Percentiles rank a stretch among this genome's conserved stretches.
Conservation (phyloP, 1,140 invertebrate species). For the Pseudoatta argentina region DNA sequence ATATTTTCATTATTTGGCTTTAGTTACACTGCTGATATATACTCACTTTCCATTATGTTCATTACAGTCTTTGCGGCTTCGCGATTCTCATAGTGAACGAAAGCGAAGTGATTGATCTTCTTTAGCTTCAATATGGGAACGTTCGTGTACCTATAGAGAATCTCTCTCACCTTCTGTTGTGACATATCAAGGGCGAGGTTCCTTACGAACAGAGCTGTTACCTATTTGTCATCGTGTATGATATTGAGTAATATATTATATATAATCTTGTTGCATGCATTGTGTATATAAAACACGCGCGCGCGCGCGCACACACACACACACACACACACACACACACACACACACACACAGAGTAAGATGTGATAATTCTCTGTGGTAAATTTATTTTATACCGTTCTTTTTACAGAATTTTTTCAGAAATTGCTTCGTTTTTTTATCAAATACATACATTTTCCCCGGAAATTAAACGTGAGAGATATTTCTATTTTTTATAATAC, state of each 20-base stretch:
- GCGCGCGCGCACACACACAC: neutral
- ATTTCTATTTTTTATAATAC: neutral
- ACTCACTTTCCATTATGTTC: constrained; percentile 80
- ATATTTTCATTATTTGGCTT: neutral
- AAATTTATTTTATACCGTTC: neutral
- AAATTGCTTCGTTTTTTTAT: neutral
- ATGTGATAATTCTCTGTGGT: constrained; percentile 1
- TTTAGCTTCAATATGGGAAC: constrained; percentile 84
- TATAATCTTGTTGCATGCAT: neutral
- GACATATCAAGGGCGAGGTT: constrained; percentile 80
- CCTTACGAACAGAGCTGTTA: constrained; percentile 83
- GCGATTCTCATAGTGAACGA: constrained; percentile 84
- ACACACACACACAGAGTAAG: neutral
- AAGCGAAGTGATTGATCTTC: constrained; percentile 86
- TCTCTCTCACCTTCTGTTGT: constrained; percentile 81
- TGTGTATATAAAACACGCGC: neutral
- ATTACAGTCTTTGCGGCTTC: constrained; percentile 80
- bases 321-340: neutral
- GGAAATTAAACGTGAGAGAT: neutral
- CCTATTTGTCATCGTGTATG: constrained; percentile 72
- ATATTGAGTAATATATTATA: constrained; percentile 32
- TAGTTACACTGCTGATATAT: constrained; percentile 21
- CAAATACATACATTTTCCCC: neutral
- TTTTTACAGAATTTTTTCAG: neutral
- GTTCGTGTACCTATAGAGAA: constrained; percentile 80